phyloP scores from a whole-genome alignment of 2,113 vertebrate species.

The Myrmecobius fasciatus region DNA sequence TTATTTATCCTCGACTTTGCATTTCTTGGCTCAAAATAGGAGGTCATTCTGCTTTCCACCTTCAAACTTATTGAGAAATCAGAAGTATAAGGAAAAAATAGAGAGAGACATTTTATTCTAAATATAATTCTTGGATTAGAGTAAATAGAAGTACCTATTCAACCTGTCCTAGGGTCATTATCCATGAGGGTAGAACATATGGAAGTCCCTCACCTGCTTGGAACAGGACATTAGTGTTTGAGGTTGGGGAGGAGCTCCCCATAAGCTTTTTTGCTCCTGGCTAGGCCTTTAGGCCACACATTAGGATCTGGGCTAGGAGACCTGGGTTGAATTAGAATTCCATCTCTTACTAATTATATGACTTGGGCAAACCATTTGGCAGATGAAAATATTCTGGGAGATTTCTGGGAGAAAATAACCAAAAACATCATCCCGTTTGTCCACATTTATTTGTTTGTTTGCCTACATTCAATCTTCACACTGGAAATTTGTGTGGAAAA shows the following conservation, averaged over 20 bases:
- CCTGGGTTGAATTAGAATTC: neutral
- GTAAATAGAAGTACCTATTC: slow-evolving; percentile 45
- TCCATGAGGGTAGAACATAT: neutral
- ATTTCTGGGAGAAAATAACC: slow-evolving; percentile 25
- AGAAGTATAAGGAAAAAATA: slow-evolving; percentile 9
- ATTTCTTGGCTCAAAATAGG: neutral
- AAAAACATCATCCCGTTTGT: neutral
- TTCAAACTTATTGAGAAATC: slow-evolving; percentile 28
- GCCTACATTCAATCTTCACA: slow-evolving; percentile 41
- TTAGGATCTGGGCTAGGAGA: neutral
- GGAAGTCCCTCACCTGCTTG: neutral
- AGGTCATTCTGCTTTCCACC: neutral
- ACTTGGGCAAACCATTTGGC: neutral
- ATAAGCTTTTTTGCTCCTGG: no score
- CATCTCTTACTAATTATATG: neutral
- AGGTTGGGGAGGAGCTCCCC: neutral
- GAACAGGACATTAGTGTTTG: neutral
- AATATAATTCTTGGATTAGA: slow-evolving; percentile 46
- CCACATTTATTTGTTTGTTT: slow-evolving; percentile 11
- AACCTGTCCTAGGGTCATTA: neutral
- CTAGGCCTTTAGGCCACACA: neutral
- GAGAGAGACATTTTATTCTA: slow-evolving; percentile 41
- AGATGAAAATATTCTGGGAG: slow-evolving; percentile 17
- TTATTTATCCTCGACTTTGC: slow-evolving; percentile 1
- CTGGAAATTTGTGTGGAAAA: slow-evolving; percentile 33